Evolutionary conservation across 2,888 invertebrate genomes (phyloP), one percentile per base, ranked within the genome.

Genomic region (Euzophera pinguis): DNA sequence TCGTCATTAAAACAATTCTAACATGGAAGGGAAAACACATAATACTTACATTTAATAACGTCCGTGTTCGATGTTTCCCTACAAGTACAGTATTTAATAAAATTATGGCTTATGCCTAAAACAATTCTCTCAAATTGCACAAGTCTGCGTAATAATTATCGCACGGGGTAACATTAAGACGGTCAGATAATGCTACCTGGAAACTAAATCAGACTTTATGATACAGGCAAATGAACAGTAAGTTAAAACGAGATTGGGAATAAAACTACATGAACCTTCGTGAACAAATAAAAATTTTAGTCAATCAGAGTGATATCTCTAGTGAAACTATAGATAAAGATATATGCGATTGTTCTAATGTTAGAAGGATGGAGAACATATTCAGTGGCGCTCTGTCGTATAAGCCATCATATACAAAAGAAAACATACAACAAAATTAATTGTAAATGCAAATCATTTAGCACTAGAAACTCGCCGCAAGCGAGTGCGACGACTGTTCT

Each of bases 91-190:
- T 45, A 29, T 32, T 45, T 45, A 45, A 45, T 45, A 32, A 45
- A 45, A 45, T 45, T 34, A 32, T 10, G 32, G 45, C 32, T 32
- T 32, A 13, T 13, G 45, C 13, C 45, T 45, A 16, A 45, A 45
- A 45, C 45, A 53, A 42, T 52, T 41, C 38, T 16, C 49, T 48
- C 14, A 12, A 27, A 62, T 60, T 63, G 53, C 62, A 55, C 55
- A 58, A 62, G 54, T 59, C 59, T 57, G 60, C 57, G 57, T 57
- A 50, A 55, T 64, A 67, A 67, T 67, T 66, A 60, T 63, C 61
- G 57, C 60, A 52, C 55, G 56, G 63, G 61, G 56, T 54, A 58
- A 57, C 49, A 50, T 39, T 39, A 27, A 41, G 13, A 32, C 29
- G 9, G 14, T n/a, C 49, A 12, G 29, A 39, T 29, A 50, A 50